Base-by-base conservation (phyloP, 1,140 invertebrate species). In the Panonychus citri region DNA sequence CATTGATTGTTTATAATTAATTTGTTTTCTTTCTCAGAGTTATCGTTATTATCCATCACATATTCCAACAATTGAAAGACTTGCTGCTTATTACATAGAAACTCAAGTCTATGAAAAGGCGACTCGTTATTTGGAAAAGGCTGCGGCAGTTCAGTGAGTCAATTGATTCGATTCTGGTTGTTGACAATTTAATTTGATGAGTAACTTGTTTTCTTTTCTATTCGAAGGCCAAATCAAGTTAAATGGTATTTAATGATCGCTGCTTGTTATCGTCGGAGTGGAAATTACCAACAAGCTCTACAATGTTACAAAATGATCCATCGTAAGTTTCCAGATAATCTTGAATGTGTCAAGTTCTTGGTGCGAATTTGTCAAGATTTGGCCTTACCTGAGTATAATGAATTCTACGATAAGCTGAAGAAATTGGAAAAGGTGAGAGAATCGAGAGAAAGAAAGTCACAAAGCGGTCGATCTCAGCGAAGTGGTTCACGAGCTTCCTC, bases 71-170 rank as follows among this genome's bases (percentile, higher is more conserved):
- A 83, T 94, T 57, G 83, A 89, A 66, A 94, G 88, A 79, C 73
- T 95, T 27, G 85, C 83, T 46, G 83, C 83, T 0, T 90, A 93
- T 68, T 89, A 86, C 64, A 81, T 91, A 55, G 83, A 89, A 64
- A 78, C 87, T 64, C 82, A 89, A 71, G 78, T 83, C 64, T 78
- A 83, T 42, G 89, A 94, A 67, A 89, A 89, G 70, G 86, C 89
- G 4, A 75, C 91, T 42, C 73, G 73, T 25, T 91, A 85, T 68
- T 91, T 91, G 67, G 81, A 90, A 68, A 78, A 80, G 66, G 87
- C 88, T 0, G 78, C 84, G 7, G 72, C 86, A n/a, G 78, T 89
- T 63, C 81, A 88, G 75, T 77, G 66, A 71, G 73, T 69, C 30
- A 12, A n/a, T n/a, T n/a, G n/a, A n/a, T n/a, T n/a, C n/a, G n/a